phyloP scores from a whole-genome alignment of 1,140 invertebrate species.

The Nylanderia fulva region DNA sequence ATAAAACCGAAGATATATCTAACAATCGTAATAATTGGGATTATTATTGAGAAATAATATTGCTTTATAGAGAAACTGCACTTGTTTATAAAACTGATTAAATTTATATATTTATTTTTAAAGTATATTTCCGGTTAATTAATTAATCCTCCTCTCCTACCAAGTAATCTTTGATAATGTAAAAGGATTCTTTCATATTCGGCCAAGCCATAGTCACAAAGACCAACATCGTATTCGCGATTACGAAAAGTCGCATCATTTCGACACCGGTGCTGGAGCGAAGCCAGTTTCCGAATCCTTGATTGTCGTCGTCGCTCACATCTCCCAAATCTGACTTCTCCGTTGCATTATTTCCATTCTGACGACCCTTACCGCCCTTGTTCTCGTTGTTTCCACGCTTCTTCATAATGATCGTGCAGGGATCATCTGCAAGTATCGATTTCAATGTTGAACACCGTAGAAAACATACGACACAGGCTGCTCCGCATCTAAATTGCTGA shows the following conservation, averaged over 20 bases:
- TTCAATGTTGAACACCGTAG: not conserved
- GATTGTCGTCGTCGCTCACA: conserved; percentile 81
- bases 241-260: conserved; percentile 87
- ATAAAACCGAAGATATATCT: not conserved
- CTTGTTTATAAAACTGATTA: not conserved
- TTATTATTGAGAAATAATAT: not conserved
- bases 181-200: conserved; percentile 83
- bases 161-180: conserved; percentile 83
- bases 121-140: not conserved
- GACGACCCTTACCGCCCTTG: conserved; percentile 41
- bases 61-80: not conserved
- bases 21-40: not conserved
- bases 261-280: conserved; percentile 86
- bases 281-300: conserved; percentile 87
- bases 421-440: conserved; percentile 64
- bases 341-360: not conserved
- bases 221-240: conserved; percentile 87
- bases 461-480: not conserved
- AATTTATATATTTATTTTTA: not conserved
- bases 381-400: conserved; percentile 60
- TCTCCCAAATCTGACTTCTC: conserved; percentile 64
- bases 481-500: not conserved
- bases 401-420: conserved; percentile 59
- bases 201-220: conserved; percentile 87
- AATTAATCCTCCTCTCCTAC: conserved; percentile 74